Conservation (phyloP, 2,797 vertebrate genomes). For the Alosa sapidissima region DNA sequence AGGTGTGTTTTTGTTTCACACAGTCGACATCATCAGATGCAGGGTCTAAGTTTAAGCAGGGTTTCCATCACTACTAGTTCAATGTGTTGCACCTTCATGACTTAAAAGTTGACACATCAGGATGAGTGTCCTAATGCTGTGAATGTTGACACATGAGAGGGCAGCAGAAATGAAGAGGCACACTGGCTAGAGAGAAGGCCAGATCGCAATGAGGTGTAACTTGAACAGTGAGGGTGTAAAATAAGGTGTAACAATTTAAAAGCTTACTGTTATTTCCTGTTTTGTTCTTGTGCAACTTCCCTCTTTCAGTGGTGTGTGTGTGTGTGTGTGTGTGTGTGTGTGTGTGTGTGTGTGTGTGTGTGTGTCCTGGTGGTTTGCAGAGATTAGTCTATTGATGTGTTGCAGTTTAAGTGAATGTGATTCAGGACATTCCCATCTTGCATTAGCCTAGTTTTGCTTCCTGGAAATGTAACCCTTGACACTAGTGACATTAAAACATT, state of each 20-base stretch:
- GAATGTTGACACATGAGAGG: background rate
- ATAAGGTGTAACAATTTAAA: no score
- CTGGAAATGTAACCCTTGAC: background rate
- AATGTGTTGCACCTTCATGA: background rate
- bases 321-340: no score
- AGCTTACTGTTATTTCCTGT: background rate
- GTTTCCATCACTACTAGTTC: background rate
- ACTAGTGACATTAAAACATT: background rate
- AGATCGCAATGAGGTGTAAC: background rate
- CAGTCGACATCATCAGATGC: background rate
- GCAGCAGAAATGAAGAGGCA: no score
- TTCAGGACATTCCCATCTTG: background rate
- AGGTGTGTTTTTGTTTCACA: background rate
- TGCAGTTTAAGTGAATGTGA: background rate
- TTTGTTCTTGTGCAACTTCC: conserved; percentile 4
- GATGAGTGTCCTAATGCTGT: background rate
- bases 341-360: no score
- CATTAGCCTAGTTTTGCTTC: background rate
- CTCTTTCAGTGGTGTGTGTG: background rate
- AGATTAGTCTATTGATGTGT: background rate
- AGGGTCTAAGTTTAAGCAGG: background rate
- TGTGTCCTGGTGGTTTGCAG: background rate
- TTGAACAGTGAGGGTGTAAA: no score
- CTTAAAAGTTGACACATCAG: background rate
- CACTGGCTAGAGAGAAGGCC: background rate